Conservation (phyloP, 1,140 invertebrate species). For the Heliconius himera region DNA sequence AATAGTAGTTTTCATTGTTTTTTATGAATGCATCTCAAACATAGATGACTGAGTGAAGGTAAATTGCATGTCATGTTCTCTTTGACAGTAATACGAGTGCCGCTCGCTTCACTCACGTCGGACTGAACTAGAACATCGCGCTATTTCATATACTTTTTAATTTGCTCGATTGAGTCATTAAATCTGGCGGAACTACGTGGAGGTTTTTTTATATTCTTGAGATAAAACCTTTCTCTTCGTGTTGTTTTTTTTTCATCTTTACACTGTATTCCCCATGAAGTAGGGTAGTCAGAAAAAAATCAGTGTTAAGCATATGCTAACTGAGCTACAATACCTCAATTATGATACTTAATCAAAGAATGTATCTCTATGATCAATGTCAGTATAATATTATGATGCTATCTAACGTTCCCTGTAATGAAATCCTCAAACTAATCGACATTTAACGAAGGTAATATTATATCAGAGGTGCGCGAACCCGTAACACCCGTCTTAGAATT, state of each 20-base stretch:
- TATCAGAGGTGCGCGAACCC: constrained; percentile 17
- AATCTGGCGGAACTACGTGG: not conserved
- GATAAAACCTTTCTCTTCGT: not conserved
- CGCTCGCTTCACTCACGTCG: constrained; percentile 45
- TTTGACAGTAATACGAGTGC: constrained; percentile 42
- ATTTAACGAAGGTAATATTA: not conserved
- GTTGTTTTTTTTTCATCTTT: too few relatives aligned
- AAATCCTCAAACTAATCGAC: constrained; percentile 1
- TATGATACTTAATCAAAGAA: not conserved
- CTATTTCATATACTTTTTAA: constrained; percentile 18
- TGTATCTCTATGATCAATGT: not conserved
- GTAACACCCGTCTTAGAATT: constrained; percentile 51
- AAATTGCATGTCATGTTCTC: constrained; percentile 35
- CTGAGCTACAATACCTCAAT: too few relatives aligned
- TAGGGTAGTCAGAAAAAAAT: too few relatives aligned
- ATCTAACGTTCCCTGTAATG: not conserved
- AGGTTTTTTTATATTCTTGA: too few relatives aligned
- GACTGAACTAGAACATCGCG: constrained; percentile 5
- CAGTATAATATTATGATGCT: not conserved
- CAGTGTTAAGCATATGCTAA: too few relatives aligned
- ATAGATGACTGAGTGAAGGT: constrained; percentile 22
- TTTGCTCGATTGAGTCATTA: constrained; percentile 1
- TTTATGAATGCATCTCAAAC: not conserved
- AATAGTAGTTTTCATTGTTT: not conserved
- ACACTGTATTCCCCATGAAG: too few relatives aligned